Conservation (phyloP, 2,113 vertebrate genomes). For the Callionymus lyra region DNA sequence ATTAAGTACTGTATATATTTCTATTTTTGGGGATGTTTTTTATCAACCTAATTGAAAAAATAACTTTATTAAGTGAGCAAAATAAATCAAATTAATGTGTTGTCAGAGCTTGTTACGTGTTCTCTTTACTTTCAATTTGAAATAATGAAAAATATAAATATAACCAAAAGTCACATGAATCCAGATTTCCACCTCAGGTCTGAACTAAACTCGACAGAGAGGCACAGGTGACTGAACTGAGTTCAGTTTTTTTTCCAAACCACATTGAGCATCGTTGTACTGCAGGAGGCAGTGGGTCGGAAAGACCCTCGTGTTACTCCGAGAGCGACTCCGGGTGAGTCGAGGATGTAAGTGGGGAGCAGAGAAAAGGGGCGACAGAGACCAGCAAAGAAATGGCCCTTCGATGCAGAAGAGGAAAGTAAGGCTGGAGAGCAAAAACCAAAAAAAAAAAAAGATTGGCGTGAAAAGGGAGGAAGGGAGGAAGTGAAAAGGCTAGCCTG, state of each 20-base stretch:
- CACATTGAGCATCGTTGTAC: constrained; percentile 63
- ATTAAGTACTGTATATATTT: too few relatives aligned
- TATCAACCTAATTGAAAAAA: too few relatives aligned
- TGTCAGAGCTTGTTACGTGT: too few relatives aligned
- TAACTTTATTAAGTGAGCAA: too few relatives aligned
- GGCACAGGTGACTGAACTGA: constrained; percentile 33
- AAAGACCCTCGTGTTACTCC: constrained; percentile 55
- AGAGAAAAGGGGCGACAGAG: constrained; percentile 25
- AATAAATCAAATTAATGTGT: too few relatives aligned
- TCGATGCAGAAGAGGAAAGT: constrained; percentile 28
- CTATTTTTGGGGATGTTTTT: too few relatives aligned
- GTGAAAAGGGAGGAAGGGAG: constrained; percentile 12
- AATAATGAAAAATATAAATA: too few relatives aligned
- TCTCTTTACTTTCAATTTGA: too few relatives aligned
- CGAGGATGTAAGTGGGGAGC: constrained; percentile 8
- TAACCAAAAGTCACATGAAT: too few relatives aligned
- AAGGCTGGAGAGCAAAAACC: constrained; percentile 3
- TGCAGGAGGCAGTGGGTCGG: constrained; percentile 52
- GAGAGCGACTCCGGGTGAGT: constrained; percentile 19
- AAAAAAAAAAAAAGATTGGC: constrained; percentile 8
- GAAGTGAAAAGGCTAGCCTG: constrained; percentile 22
- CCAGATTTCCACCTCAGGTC: too few relatives aligned
- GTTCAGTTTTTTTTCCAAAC: constrained; percentile 55
- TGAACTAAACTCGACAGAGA: too few relatives aligned
- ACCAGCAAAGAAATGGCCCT: constrained; percentile 25